Evolutionary conservation across 2,113 vertebrate genomes (phyloP).

Genomic region (Oryzias curvinotus): DNA sequence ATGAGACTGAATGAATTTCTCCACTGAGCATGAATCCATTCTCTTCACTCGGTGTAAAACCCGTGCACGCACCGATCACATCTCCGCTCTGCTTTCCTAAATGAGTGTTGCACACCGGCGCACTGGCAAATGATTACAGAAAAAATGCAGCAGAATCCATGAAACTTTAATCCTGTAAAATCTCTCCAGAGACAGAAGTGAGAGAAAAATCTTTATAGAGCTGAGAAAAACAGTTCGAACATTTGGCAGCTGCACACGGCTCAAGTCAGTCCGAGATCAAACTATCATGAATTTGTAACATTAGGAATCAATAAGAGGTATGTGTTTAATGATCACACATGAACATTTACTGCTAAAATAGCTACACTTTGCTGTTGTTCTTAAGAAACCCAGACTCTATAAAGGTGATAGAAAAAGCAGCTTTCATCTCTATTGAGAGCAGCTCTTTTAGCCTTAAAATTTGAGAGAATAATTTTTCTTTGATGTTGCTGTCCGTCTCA

Average conservation of each 20-base stretch:
- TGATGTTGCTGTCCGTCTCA: conserved; percentile 46
- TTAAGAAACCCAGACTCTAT: background rate
- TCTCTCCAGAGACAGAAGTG: background rate
- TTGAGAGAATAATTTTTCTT: conserved; percentile 18
- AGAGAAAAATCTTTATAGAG: background rate
- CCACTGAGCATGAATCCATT: too few relatives aligned
- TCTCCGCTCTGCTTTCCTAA: background rate
- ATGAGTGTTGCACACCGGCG: too few relatives aligned
- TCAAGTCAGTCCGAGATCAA: background rate
- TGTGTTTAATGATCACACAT: too few relatives aligned
- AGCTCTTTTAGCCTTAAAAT: background rate
- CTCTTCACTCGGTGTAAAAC: too few relatives aligned
- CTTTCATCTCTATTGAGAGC: background rate
- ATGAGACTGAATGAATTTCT: background rate
- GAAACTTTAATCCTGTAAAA: background rate
- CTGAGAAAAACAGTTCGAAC: background rate
- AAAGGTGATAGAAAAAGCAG: background rate
- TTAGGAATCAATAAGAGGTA: background rate
- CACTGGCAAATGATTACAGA: background rate
- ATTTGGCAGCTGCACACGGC: background rate
- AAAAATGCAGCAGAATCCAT: background rate
- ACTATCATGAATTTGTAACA: background rate
- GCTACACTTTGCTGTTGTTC: background rate
- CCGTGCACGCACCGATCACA: background rate
- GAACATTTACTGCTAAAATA: background rate